Base-by-base conservation (phyloP, 2,888 invertebrate genomes). In the Lissocephala sabroskyi region DNA sequence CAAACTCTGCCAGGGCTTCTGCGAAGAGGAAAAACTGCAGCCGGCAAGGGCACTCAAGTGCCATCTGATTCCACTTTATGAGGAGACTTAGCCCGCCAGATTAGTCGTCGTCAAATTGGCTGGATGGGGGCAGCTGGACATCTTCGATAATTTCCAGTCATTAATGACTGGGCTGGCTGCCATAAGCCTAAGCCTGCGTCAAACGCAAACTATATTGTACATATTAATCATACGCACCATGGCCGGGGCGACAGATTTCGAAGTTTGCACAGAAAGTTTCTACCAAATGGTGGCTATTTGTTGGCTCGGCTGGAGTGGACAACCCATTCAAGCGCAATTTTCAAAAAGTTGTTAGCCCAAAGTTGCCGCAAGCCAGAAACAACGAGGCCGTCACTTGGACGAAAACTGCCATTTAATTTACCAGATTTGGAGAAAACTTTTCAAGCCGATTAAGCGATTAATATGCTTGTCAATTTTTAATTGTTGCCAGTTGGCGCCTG, bases 391-490 rank as follows among this genome's bases (percentile, higher is more conserved):
- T 23, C 33, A 33, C 35, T 16, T 9, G 10, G 13, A 10, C 4
- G 7, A 9, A 13, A 17, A 65, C 57, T 56, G 59, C 56, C 56
- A 59, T 63, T 63, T 74, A 67, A 65, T 74, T 62, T 59, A 52
- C 60, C 36, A 54, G 71, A 70, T 67, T 73, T 73, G 75, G 59
- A 65, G 61, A 59, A 63, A 63, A 74, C 64, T 75, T 75, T 65
- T 56, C 68, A 75, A 75, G 75, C 67, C 75, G 71, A 75, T 73
- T 73, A 75, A 56, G 65, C 75, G 71, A 73, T 73, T 73, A 73
- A 75, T 75, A 67, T 75, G 71, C 75, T 73, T 75, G 71, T 73
- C 71, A 71, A 71, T 71, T 73, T 61, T 56, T 65, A 59, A 71
- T 71, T 75, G 75, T 71, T 62, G 56, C 61, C 71, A 59, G 50